Evolutionary conservation across 1,140 invertebrate species (phyloP), one percentile per base, ranked within the genome.

Genomic region (Anastrepha ludens): DNA sequence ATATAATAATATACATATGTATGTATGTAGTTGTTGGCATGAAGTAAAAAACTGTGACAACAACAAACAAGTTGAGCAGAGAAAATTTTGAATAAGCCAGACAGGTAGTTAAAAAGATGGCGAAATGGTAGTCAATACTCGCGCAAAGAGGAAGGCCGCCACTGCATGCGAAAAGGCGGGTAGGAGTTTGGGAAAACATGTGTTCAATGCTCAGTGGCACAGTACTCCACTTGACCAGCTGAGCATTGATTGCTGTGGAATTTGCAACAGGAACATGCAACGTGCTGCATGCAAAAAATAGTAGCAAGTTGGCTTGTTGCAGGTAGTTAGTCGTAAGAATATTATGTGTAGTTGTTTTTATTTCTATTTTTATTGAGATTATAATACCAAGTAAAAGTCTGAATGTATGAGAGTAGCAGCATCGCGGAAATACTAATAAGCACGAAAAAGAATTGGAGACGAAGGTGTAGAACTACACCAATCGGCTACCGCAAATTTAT

Each of bases 181-280:
- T 29, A 29, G 64, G 9, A 39, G 64, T 67, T 29, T 29, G 64
- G 67, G 20, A 81, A 81, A 55, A 55, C 74, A 81, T 81, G 74
- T 81, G 74, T 81, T 81, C 74, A 81, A 81, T 81, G 74, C 47
- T 81, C 74, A 81, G 47, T 81, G 74, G 74, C 74, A 55, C 74
- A 81, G 74, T 81, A 55, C 50, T 81, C 74, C 47, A 81, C 74
- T 81, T 81, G 74, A 81, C 74, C 47, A 81, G 47, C 74, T 81
- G 20, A 81, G 74, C 74, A 81, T 81, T 81, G 47, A 81, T 81
- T 81, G n/a, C 44, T 81, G 47, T 55, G 47, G 74, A 81, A 55
- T 81, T 81, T 58, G 74, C 74, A 55, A 58, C 47, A 81, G 50
- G 20, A 81, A 81, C 74, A 81, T 58, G 74, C 74, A 81, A 81